Evolutionary conservation across 2,113 vertebrate genomes (phyloP).

Genomic region (Xenopus tropicalis): DNA sequence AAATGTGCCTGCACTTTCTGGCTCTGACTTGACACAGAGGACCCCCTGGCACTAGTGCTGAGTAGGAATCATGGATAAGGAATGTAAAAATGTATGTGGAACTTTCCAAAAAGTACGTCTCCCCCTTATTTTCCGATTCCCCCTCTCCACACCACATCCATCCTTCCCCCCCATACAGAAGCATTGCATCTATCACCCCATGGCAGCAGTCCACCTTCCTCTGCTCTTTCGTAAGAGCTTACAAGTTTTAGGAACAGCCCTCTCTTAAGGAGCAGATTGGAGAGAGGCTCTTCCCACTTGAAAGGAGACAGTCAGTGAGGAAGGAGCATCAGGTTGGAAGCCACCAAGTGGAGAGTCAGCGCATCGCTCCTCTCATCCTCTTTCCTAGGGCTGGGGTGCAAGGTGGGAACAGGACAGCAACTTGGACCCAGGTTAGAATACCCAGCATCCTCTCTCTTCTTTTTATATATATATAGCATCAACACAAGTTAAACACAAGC

Average conservation of each 20-base stretch:
- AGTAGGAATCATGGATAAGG: conserved; percentile 39
- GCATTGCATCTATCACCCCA: conserved; percentile 69
- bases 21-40: conserved; percentile 46
- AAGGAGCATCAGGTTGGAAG: conserved; percentile 49
- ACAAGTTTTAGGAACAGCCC: conserved; percentile 82
- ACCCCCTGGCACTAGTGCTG: conserved; percentile 49
- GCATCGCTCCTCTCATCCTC: conserved; percentile 26
- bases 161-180: conserved; percentile 22
- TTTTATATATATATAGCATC: no score
- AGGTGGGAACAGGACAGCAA: conserved; percentile 11
- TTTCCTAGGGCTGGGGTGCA: conserved; percentile 18
- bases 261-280: conserved; percentile 88
- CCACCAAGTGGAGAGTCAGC: conserved; percentile 50
- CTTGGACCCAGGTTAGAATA: conserved; percentile 5
- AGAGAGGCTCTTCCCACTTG: conserved; percentile 81
- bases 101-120: conserved; percentile 43
- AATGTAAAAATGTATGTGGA: conserved; percentile 42
- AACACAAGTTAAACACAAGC: no score
- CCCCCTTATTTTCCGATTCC: conserved; percentile 30
- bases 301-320: conserved; percentile 69
- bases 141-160: conserved; percentile 24
- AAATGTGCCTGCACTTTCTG: conserved; percentile 40
- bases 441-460: neutral
- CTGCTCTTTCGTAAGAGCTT: conserved; percentile 82
- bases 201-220: conserved; percentile 74